A percentile compares a stretch with the other conserved stretches of the same genome.
phyloP scores from a whole-genome alignment of 2,888 invertebrate genomes.

The Leptinotarsa juncta region DNA sequence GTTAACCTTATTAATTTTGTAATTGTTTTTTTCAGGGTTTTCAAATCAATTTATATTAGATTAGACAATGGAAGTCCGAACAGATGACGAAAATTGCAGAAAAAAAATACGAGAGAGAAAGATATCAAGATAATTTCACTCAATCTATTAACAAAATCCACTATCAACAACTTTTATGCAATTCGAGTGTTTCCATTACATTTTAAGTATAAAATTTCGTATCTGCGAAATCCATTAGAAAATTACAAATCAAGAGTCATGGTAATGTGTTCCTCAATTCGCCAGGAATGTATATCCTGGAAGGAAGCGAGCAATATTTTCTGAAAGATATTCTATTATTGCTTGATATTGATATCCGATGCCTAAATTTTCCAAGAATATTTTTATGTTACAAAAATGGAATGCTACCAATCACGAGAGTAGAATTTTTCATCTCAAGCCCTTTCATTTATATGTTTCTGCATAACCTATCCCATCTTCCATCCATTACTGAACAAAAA shows the following conservation, averaged over 20 bases:
- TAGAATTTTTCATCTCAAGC: constrained; percentile 1
- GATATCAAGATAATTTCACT: too few species aligned
- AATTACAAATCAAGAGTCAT: not conserved
- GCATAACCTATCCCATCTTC: constrained; percentile 10
- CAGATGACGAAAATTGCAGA: too few species aligned
- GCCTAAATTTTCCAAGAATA: not conserved
- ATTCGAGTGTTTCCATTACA: not conserved
- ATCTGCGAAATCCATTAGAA: not conserved
- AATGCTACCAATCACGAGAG: not conserved
- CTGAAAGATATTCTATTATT: not conserved
- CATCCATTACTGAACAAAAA: constrained; percentile 12
- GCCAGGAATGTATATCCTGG: not conserved
- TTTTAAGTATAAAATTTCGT: not conserved
- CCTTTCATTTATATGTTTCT: not conserved
- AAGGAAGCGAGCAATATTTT: not conserved
- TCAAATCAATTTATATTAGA: too few species aligned
- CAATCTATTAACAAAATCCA: too few species aligned
- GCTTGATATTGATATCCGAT: not conserved
- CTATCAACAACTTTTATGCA: too few species aligned
- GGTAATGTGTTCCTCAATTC: not conserved
- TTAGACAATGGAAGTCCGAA: too few species aligned
- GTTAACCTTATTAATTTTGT: too few species aligned
- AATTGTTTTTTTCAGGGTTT: too few species aligned
- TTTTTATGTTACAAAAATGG: not conserved
- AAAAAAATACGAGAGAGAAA: too few species aligned